These are phyloP conservation scores for Lithobates sylvaticus DNA, from an alignment of 2,797 vertebrate species.

Conservation along the genomic window DNA sequence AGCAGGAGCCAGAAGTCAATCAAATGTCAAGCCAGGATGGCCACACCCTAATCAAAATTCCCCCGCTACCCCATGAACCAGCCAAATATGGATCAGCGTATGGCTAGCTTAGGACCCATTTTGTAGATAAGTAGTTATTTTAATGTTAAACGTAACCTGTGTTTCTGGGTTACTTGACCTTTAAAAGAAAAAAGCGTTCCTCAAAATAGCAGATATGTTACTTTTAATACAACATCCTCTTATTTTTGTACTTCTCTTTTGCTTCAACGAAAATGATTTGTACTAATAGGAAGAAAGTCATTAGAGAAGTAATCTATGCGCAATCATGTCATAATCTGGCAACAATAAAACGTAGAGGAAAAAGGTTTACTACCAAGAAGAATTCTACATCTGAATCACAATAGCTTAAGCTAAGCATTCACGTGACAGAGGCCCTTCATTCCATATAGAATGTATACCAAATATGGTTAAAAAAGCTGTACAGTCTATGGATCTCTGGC, in stretches of 20 bases:
- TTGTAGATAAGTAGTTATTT: no score
- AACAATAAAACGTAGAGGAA: not conserved
- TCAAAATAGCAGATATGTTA: not conserved
- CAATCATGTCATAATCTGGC: not conserved
- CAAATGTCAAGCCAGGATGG: no score
- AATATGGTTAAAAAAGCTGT: conserved; percentile 44
- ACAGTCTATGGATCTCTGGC: conserved; percentile 32
- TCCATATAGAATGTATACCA: conserved; percentile 50
- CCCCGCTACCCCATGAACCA: no score
- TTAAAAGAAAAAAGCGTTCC: no score
- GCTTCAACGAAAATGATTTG: not conserved
- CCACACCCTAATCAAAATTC: no score
- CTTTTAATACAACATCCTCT: not conserved
- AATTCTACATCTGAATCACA: conserved; percentile 5
- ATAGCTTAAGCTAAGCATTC: conserved; percentile 8
- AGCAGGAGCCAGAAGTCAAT: no score
- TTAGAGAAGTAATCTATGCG: not conserved
- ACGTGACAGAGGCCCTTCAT: conserved; percentile 9
- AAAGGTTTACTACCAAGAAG: not conserved
- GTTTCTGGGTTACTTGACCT: no score
- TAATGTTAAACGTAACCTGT: no score
- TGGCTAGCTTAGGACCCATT: no score
- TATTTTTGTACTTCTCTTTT: not conserved
- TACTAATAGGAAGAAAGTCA: not conserved
- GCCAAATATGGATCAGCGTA: no score